A percentile compares a stretch with the other conserved stretches of the same genome.
These are phyloP conservation scores for Villa cingulata DNA, from an alignment of 2,888 invertebrate genomes.

Conservation along the genomic window DNA sequence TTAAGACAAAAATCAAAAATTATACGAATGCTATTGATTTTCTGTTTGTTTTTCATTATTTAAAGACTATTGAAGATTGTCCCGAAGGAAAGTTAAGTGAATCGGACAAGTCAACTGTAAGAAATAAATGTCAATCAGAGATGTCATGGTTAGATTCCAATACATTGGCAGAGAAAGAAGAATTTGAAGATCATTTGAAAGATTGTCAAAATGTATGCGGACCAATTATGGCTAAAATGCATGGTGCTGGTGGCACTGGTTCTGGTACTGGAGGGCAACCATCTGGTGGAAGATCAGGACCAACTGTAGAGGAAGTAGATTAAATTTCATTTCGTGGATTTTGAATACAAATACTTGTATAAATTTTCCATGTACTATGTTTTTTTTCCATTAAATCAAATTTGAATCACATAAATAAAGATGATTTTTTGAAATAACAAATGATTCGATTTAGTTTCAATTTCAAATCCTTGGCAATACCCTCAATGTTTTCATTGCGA, in stretches of 20 bases:
- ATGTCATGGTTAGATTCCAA: slow-evolving; percentile 72
- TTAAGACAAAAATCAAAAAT: too few relatives aligned
- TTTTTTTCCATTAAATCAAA: too few relatives aligned
- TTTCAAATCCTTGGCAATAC: too few relatives aligned
- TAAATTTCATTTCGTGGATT: too few relatives aligned
- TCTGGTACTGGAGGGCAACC: slow-evolving; percentile 67
- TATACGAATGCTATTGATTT: slow-evolving; percentile 1
- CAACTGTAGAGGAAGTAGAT: slow-evolving; percentile 61
- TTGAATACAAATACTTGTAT: too few relatives aligned
- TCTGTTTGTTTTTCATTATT: slow-evolving; percentile 2
- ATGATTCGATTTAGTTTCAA: too few relatives aligned
- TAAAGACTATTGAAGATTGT: slow-evolving; percentile 50
- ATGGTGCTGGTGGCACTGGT: slow-evolving; percentile 43
- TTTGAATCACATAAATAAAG: too few relatives aligned
- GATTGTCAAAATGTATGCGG: slow-evolving; percentile 60
- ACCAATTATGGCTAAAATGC: slow-evolving; percentile 73
- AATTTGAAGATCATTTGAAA: slow-evolving; percentile 63
- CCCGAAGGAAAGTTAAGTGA: slow-evolving; percentile 51
- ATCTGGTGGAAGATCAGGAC: slow-evolving; percentile 44
- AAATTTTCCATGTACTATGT: too few relatives aligned
- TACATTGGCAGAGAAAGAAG: slow-evolving; percentile 60
- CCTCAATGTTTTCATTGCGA: too few relatives aligned
- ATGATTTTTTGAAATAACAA: too few relatives aligned
- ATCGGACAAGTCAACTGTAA: slow-evolving; percentile 53
- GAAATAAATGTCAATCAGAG: slow-evolving; percentile 53